These are phyloP conservation scores for Notocelia uddmanniana DNA, from an alignment of 2,888 invertebrate genomes.

Conservation along the genomic window DNA sequence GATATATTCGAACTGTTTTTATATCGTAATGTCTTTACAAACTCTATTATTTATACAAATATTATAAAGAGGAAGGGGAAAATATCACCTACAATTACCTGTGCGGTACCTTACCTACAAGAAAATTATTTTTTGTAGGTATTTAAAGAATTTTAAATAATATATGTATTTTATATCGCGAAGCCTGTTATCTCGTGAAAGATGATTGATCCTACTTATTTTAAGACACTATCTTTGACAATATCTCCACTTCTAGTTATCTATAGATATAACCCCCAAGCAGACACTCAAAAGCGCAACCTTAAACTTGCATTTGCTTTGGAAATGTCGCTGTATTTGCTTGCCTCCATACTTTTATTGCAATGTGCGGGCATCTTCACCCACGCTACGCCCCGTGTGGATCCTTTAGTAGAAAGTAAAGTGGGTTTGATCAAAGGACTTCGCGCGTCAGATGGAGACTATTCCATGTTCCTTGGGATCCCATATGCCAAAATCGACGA, in stretches of 20 bases:
- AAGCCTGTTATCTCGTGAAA: neutral
- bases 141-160: no score
- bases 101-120: no score
- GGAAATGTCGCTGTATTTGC: slow-evolving; percentile 4
- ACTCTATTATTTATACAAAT: no score
- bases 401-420: slow-evolving; percentile 56
- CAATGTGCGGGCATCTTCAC: neutral
- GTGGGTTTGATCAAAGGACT: slow-evolving; percentile 60
- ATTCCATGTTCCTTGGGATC: slow-evolving; percentile 68
- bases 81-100: no score
- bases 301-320: neutral
- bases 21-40: no score
- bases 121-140: no score
- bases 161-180: no score
- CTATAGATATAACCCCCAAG: neutral
- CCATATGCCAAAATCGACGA: slow-evolving; percentile 68
- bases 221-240: neutral
- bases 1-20: no score
- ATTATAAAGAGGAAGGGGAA: no score
- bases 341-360: neutral
- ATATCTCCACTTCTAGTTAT: slow-evolving; percentile 1
- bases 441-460: slow-evolving; percentile 57
- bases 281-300: neutral
- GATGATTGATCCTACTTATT: neutral
- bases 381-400: slow-evolving; percentile 41